Evolutionary conservation across 2,797 vertebrate species (phyloP), one percentile per base, ranked within the genome.

Genomic region (Eospalax fontanierii): DNA sequence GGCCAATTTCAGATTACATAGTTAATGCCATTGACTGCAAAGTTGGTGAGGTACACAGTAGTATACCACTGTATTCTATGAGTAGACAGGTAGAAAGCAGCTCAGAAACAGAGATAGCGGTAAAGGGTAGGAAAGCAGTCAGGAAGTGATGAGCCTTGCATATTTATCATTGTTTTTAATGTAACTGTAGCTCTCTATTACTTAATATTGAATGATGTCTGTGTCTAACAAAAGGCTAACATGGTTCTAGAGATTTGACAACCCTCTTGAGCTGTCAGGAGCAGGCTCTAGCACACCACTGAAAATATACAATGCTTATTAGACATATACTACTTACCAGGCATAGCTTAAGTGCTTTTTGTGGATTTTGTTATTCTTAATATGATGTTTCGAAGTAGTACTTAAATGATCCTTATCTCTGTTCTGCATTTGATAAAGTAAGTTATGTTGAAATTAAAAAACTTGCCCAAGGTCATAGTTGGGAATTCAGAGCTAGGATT

Each of bases 151-250:
- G 66, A 35, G 14, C 19, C 73, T 70, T 81, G 35, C 76, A 14
- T 24, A 26, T 43, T 21, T 26, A n/a, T 33, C 35, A 35, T 65
- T 33, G 28, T 73, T 57, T 93, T 89, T 83, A 68, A 63, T 90
- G 28, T 81, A 35, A 85, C 76, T 54, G 30, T 93, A 80, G 66
- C 12, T 88, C 61, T 68, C n/a, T 70, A 5, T 43, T 57, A 82
- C 33, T 93, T 93, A 33, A 74, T 59, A 89, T 91, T 93, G 82
- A 91, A 63, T 50, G 22, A 71, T 61, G 35, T 9, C 33, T 91
- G 5, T 66, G 26, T 70, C 87, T 87, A 83, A 89, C 12, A 87
- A 38, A 14, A 61, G n/a, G 46, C 59, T 81, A 43, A 63, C 40
- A 87, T 3, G 57, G 65, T 89, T 92, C n/a, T 93, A 46, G 73